These are phyloP conservation scores for Nanorana parkeri DNA, from an alignment of 2,113 vertebrate species.

Conservation along the genomic window DNA sequence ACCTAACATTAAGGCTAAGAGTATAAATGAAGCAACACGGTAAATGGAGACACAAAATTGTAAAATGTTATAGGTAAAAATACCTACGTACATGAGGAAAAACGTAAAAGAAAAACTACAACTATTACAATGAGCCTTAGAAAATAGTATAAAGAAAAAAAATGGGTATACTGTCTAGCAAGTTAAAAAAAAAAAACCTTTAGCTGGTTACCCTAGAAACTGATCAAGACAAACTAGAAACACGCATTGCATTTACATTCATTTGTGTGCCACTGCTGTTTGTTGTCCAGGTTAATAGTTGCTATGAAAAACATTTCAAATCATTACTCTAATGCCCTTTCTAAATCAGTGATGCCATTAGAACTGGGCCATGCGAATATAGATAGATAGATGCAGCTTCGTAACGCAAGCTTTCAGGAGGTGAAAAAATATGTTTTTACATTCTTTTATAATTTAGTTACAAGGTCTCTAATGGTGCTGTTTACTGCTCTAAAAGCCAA, in stretches of 20 bases:
- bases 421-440: background rate
- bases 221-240: background rate
- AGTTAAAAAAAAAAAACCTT: background rate
- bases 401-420: background rate
- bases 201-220: conserved; percentile 11
- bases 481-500: background rate
- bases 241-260: background rate
- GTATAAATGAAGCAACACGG: background rate
- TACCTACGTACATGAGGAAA: background rate
- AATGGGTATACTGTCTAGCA: background rate
- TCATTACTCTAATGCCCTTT: conserved; percentile 29
- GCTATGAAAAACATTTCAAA: conserved; percentile 19
- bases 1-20: background rate
- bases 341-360: background rate
- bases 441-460: too few species aligned
- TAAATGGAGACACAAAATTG: background rate
- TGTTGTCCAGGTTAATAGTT: conserved; percentile 32
- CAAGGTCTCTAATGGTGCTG: too few species aligned
- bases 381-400: background rate
- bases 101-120: background rate
- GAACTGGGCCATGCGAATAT: background rate
- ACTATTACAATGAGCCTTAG: background rate
- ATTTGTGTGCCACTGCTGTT: conserved; percentile 11
- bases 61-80: background rate
- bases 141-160: background rate